A percentile compares a stretch with the other conserved stretches of the same genome.
These are phyloP conservation scores for Gymnothorax javanicus DNA, from an alignment of 2,797 vertebrate species.

Conservation along the genomic window DNA sequence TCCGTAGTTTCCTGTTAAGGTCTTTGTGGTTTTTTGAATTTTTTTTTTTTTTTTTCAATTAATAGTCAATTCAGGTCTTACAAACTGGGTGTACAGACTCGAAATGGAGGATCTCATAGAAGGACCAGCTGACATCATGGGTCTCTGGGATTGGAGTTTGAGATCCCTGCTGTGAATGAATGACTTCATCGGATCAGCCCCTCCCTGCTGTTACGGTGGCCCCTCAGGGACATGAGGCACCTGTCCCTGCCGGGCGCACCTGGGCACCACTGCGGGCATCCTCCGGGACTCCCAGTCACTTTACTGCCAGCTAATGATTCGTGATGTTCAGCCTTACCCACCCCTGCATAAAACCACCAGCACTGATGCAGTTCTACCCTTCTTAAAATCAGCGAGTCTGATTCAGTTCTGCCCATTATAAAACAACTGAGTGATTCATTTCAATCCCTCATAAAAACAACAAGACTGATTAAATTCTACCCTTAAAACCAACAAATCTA, in stretches of 20 bases:
- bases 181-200: conserved; percentile 66
- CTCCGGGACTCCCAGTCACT: conserved; percentile 31
- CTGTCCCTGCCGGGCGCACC: conserved; percentile 63
- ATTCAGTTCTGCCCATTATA: background rate
- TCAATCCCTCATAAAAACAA: background rate
- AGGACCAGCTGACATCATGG: too few species aligned
- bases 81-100: too few species aligned
- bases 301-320: background rate
- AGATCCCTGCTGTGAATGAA: conserved; percentile 40
- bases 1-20: too few species aligned
- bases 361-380: background rate
- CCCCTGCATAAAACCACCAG: background rate
- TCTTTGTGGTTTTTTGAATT: too few species aligned
- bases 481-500: too few species aligned
- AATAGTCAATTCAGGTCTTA: too few species aligned
- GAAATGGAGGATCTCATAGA: too few species aligned
- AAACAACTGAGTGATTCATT: background rate
- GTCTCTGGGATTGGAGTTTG: too few species aligned
- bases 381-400: background rate
- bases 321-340: background rate
- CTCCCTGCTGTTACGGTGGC: conserved; percentile 45
- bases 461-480: background rate
- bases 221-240: conserved; percentile 60
- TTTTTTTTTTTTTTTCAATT: too few species aligned
- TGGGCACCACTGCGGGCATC: conserved; percentile 62